A percentile compares a stretch with the other conserved stretches of the same genome.
Evolutionary conservation across 2,113 vertebrate genomes (phyloP).

Genomic region (Mormyrus lacerda): DNA sequence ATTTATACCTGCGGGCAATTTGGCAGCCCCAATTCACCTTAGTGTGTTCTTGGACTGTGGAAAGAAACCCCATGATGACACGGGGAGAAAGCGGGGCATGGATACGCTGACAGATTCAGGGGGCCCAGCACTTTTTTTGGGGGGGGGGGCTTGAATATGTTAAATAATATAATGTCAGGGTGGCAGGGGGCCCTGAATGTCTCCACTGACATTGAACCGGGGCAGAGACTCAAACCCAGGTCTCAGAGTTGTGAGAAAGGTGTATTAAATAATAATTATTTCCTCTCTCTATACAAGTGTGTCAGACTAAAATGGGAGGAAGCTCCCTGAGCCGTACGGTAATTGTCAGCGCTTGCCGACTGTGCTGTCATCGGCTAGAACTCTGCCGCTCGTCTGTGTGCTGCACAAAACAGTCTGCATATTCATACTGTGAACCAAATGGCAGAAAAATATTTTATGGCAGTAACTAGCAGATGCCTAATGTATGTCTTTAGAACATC

Average conservation of each 20-base stretch:
- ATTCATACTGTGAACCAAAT: background rate
- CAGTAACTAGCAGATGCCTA: background rate
- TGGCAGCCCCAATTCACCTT: background rate
- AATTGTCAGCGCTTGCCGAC: background rate
- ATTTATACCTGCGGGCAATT: background rate
- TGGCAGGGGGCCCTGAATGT: background rate
- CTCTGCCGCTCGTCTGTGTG: background rate
- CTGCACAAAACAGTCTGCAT: background rate
- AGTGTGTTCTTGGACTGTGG: background rate
- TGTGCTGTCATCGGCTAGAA: background rate
- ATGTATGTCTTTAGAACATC: background rate
- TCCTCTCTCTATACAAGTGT: background rate
- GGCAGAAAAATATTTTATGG: background rate
- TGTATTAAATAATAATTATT: background rate
- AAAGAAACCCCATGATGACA: background rate
- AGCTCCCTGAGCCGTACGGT: background rate
- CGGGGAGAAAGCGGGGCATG: background rate
- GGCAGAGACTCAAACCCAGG: background rate
- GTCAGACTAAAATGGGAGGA: background rate
- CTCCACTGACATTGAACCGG: background rate
- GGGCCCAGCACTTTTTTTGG: background rate
- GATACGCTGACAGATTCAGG: background rate
- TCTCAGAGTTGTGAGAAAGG: background rate
- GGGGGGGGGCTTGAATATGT: background rate
- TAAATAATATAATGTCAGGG: background rate